Evolutionary conservation across 2,797 vertebrate species (phyloP), one percentile per base, ranked within the genome.

Genomic region (Balearica regulorum): DNA sequence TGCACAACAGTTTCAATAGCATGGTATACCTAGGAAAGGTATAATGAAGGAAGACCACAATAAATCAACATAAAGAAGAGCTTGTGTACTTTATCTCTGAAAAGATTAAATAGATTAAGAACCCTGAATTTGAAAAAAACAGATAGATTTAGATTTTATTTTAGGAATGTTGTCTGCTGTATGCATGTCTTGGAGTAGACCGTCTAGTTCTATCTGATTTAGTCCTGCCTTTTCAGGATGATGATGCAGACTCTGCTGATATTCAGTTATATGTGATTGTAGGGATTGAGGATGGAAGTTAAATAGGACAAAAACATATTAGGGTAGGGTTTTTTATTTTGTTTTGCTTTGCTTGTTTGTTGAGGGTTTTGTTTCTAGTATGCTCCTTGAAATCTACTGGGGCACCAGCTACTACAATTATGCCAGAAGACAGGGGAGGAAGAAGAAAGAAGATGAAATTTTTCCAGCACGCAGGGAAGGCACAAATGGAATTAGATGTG

Each of bases 401-500:
- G 66, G 48, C 70, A 82, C 20, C 49, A 95, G 78, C 77, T 82
- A 84, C 68, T 78, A 86, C 80, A 96, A 55, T 93, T 92, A 92
- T 62, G 33, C 77, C 77, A 92, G 73, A 90, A 96, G 54, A 87
- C 8, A 84, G 16, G 11, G 75, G 39, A 76, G 26, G 14, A 14
- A 85, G 48, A 87, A 60, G 15, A 86, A 4, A 81, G 83, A 96
- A 95, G 80, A 93, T 70, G 14, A 93, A 93, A 48, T 82, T 93
- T 66, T 83, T 93, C 83, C 83, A 90, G 70, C 71, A 66, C 1
- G 0, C 37, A 22, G 60, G 60, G 64, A 95, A 96, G 39, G 55
- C 93, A 92, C 81, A 95, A 95, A 95, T 80, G 90, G 82, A 95
- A 96, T 96, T 93, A 96, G 37, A 93, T 73, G 78, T 83, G 90